These are phyloP conservation scores for Leistus spinibarbis DNA, from an alignment of 2,888 invertebrate species.

Conservation along the genomic window DNA sequence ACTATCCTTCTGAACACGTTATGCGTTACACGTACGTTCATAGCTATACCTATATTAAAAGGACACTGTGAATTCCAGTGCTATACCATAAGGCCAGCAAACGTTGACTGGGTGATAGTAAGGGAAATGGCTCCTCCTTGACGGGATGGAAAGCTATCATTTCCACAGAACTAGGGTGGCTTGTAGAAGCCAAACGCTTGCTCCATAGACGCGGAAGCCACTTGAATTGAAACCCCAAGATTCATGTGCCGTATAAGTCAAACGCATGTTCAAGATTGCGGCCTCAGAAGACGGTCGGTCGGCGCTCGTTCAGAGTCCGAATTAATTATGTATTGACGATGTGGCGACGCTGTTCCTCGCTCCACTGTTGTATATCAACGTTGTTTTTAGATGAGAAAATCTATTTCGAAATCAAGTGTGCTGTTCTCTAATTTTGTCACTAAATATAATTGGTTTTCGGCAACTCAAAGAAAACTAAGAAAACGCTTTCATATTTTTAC, in stretches of 20 bases:
- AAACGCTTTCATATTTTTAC: too few relatives aligned
- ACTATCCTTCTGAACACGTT: too few relatives aligned
- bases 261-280: slow-evolving; percentile 41
- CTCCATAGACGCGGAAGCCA: slow-evolving; percentile 24
- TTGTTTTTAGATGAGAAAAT: not conserved
- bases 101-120: not conserved
- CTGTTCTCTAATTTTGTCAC: not conserved
- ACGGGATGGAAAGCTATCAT: not conserved
- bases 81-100: not conserved
- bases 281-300: slow-evolving; percentile 10
- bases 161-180: not conserved
- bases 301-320: slow-evolving; percentile 43
- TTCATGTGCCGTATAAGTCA: slow-evolving; percentile 49
- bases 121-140: not conserved
- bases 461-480: too few relatives aligned
- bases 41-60: not conserved
- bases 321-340: slow-evolving; percentile 42
- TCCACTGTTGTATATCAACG: not conserved
- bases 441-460: not conserved
- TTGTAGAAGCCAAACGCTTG: slow-evolving; percentile 1
- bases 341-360: not conserved
- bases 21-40: too few relatives aligned
- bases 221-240: slow-evolving; percentile 47
- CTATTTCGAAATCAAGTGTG: not conserved
- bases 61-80: not conserved